Conservation (phyloP, 2,888 invertebrate genomes). For the Odontocolon sp. region DNA sequence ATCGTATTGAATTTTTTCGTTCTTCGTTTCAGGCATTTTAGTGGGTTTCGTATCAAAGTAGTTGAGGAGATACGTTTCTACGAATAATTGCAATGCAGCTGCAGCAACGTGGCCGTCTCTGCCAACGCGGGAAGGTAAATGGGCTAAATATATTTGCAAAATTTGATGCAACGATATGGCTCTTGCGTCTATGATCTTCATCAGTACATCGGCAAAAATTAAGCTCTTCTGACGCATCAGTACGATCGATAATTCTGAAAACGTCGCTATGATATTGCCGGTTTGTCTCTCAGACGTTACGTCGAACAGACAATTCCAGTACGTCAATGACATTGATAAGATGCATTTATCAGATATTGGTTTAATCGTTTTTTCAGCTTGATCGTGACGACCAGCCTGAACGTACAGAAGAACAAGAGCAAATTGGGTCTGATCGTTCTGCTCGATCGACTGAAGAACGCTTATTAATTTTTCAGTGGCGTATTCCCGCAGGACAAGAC, state of each 20-base stretch:
- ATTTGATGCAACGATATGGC: slow-evolving; percentile 80
- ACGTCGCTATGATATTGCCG: slow-evolving; percentile 78
- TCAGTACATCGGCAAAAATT: slow-evolving; percentile 81
- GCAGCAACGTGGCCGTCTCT: slow-evolving; percentile 79
- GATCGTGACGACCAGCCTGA: slow-evolving; percentile 81
- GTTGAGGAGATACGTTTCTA: slow-evolving; percentile 76
- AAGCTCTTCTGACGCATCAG: slow-evolving; percentile 82
- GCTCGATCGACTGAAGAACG: slow-evolving; percentile 76
- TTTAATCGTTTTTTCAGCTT: slow-evolving; percentile 81
- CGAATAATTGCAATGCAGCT: slow-evolving; percentile 77
- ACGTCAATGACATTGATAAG: slow-evolving; percentile 78
- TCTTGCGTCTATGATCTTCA: slow-evolving; percentile 80
- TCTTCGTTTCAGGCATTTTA: slow-evolving; percentile 57
- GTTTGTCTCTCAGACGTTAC: slow-evolving; percentile 78
- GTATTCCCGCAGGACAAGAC: slow-evolving; percentile 82
- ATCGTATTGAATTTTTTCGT: slow-evolving; percentile 78
- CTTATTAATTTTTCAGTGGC: slow-evolving; percentile 83
- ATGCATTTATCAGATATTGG: slow-evolving; percentile 80
- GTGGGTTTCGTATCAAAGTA: slow-evolving; percentile 67
- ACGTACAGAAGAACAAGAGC: slow-evolving; percentile 82
- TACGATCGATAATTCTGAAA: slow-evolving; percentile 83
- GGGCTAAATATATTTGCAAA: slow-evolving; percentile 85
- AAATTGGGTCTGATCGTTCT: slow-evolving; percentile 78
- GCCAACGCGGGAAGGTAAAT: slow-evolving; percentile 86
- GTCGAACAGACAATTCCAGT: slow-evolving; percentile 83